These are phyloP conservation scores for Morpho achilles DNA, from an alignment of 2,888 invertebrate species.

Conservation along the genomic window DNA sequence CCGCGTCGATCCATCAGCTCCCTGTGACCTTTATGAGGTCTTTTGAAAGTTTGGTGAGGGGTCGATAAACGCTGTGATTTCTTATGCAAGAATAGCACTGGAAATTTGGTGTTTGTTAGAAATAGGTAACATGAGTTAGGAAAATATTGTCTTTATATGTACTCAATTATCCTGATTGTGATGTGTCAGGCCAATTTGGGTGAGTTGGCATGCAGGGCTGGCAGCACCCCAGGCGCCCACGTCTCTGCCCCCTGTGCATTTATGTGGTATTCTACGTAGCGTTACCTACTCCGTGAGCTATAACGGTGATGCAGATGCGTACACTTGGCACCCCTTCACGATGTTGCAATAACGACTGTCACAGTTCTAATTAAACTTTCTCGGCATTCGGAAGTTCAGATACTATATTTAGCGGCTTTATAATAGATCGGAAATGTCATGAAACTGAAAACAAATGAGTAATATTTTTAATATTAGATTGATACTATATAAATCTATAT, in stretches of 20 bases:
- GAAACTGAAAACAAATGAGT: constrained; percentile 2
- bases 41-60: no score
- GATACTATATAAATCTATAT: no score
- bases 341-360: constrained; percentile 50
- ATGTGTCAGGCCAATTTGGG: constrained; percentile 37
- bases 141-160: constrained; percentile 5
- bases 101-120: neutral
- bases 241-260: constrained; percentile 48
- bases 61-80: no score
- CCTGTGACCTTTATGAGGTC: no score
- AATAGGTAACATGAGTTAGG: neutral
- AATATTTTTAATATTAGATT: neutral
- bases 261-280: constrained; percentile 56
- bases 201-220: constrained; percentile 60
- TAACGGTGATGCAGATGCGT: constrained; percentile 33
- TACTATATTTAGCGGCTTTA: constrained; percentile 17
- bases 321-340: constrained; percentile 47
- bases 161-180: constrained; percentile 13
- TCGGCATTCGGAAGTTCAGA: constrained; percentile 27
- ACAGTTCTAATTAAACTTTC: constrained; percentile 44
- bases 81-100: no score
- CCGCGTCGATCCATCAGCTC: no score
- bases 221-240: constrained; percentile 53
- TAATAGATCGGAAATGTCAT: constrained; percentile 7
- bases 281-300: constrained; percentile 44